Evolutionary conservation across 2,888 invertebrate species (phyloP), one percentile per base, ranked within the genome.

Genomic region (Acrocyrtus sp.): DNA sequence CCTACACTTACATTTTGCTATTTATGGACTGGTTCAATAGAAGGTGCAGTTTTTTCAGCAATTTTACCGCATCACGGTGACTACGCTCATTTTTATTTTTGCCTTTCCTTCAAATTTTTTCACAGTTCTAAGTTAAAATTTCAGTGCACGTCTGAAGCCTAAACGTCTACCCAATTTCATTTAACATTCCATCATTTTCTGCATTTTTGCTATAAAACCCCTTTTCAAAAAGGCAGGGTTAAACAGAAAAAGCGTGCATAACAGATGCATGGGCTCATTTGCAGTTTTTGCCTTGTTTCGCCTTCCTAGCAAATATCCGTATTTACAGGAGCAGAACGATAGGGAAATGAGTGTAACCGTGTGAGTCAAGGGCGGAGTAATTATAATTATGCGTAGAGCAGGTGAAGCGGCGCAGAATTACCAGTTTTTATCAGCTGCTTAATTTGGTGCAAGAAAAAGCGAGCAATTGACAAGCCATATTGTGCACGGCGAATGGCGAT

Each of bases 281-380:
- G 48, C 27, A 29, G 29, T 24, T 5, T 15, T 21, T 29, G 19
- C 48, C 47, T 60, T 4, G 21, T 48, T 50, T 26, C 24, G 24
- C 6, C 5, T 21, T 21, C 45, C 17, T 66, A 57, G 66, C 66
- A 57, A 66, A 66, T 48, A 26, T 29, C 24, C n/a, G n/a, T n/a
- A n/a, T n/a, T n/a, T n/a, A n/a, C n/a, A n/a, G 17, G 29, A 45
- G 45, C 29, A 54, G 19, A 66, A 66, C 66, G 41, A 17, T 19
- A 48, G 50, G 51, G 51, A 56, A 54, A n/a, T n/a, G n/a, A n/a
- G n/a, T n/a, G n/a, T n/a, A n/a, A n/a, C n/a, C n/a, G 57, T 57
- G 66, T 66, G 66, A 56, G 66, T 66, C 66, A 66, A 66, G 66
- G 66, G 66, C 57, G 66, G 66, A 66, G 66, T 41, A 22, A 54